Percentiles rank a stretch among this genome's conserved stretches.
These are phyloP conservation scores for Malurus melanocephalus DNA, from an alignment of 2,113 vertebrate genomes.

Conservation along the genomic window DNA sequence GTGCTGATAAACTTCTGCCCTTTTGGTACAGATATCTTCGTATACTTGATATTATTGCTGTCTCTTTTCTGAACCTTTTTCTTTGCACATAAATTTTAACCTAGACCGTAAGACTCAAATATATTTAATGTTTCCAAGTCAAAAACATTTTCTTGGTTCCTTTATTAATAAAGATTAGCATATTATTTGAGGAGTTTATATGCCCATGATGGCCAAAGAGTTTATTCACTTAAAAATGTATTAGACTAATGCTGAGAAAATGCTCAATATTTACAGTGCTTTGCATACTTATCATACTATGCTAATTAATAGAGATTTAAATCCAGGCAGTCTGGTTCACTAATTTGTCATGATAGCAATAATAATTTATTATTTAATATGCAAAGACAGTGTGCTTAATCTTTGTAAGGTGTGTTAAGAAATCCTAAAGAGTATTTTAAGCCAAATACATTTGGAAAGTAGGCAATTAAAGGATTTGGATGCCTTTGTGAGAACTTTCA, in stretches of 20 bases:
- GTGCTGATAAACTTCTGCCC: background rate
- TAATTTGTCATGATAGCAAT: background rate
- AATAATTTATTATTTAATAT: slow-evolving; percentile 35
- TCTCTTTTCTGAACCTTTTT: background rate
- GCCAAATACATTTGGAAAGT: background rate
- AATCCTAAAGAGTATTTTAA: slow-evolving; percentile 16
- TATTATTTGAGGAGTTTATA: background rate
- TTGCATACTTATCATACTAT: slow-evolving; percentile 3
- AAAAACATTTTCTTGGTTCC: background rate
- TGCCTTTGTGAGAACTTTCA: background rate
- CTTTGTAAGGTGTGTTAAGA: slow-evolving; percentile 7
- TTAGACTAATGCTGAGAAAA: slow-evolving; percentile 18
- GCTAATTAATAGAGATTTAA: slow-evolving; percentile 24
- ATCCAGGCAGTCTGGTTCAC: background rate
- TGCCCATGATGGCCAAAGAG: background rate
- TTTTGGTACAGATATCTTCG: background rate
- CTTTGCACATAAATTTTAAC: background rate
- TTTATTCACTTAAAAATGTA: background rate
- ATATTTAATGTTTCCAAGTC: background rate
- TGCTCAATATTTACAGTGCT: background rate
- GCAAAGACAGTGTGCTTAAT: background rate
- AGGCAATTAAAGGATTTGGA: slow-evolving; percentile 27
- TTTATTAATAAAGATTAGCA: background rate
- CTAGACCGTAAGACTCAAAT: background rate
- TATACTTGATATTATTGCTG: background rate